phyloP scores from a whole-genome alignment of 2,113 vertebrate species.

The Psophia crepitans region DNA sequence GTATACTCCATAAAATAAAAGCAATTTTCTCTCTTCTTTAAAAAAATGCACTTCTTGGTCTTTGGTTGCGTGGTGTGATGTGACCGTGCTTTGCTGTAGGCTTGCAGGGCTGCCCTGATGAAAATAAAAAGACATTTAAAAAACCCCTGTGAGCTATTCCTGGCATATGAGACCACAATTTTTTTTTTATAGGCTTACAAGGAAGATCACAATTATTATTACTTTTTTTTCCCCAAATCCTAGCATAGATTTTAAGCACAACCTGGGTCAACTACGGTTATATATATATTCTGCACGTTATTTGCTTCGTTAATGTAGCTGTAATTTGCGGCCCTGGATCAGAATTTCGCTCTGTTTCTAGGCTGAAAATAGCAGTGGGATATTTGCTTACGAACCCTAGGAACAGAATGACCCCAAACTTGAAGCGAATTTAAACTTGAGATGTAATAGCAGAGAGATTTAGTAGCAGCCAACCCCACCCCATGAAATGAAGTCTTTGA shows the following conservation, averaged over 20 bases:
- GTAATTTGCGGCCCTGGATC: neutral
- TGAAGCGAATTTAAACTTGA: neutral
- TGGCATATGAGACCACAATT: fast-evolving
- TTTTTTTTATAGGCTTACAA: neutral
- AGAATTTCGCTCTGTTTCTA: neutral
- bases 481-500: neutral
- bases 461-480: neutral
- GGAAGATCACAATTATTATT: neutral
- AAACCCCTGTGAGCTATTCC: neutral
- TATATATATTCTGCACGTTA: neutral
- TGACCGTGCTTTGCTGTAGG: neutral
- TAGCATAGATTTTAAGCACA: neutral
- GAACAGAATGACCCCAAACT: neutral
- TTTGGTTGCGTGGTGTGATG: neutral
- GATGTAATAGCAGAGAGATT: neutral
- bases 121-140: neutral
- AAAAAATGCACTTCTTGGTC: neutral
- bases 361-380: neutral
- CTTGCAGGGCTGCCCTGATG: neutral
- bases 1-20: neutral
- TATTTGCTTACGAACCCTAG: neutral
- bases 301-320: neutral
- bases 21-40: neutral
- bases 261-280: neutral
- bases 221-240: neutral